Base-by-base conservation (phyloP, 2,797 vertebrate species). In the Tinamus major region DNA sequence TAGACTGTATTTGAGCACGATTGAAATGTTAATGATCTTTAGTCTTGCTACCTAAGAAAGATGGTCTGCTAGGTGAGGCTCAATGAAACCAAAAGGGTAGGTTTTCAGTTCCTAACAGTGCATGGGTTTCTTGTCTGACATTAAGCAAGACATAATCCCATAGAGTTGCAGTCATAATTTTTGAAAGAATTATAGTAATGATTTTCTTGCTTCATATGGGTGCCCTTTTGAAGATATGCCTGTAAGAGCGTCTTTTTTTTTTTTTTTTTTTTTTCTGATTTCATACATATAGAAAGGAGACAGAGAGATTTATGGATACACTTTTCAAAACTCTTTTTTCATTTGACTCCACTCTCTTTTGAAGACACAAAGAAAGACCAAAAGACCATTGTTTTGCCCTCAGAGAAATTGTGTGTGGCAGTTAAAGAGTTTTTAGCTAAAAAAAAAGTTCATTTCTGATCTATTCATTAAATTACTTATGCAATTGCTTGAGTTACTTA, bases 221-320 rank as follows among this genome's bases (percentile, higher is more conserved):
- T 65, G 41, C 83, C 3, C 55, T 83, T 82, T 80, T 87, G 29
- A 42, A 48, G 35, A 16, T 10, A 29, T 55, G 18, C 16, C 27
- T 63, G 12, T 15, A 16, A 69, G 42, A 0, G 0, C 67, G 7
- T 65, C 59, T n/a, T n/a, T n/a, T n/a, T n/a, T n/a, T n/a, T n/a
- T n/a, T n/a, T n/a, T n/a, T 24, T 16, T 35, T 33, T 68, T 69
- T 81, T 29, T 31, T 85, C 86, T 29, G 2, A 35, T 67, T 93
- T 84, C 5, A 21, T 35, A 31, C 4, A n/a, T 10, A n/a, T 19
- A 76, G 35, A 81, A 92, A 77, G 4, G 1, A 79, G 63, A 63
- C 5, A 65, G 46, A 33, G 16, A 35, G 12, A 18, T 72, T 88
- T 70, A 48, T 23, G 33, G 19, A 59, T 35, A 6, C 1, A 37